phyloP scores from a whole-genome alignment of 2,113 vertebrate species.

The Acanthochromis polyacanthus region DNA sequence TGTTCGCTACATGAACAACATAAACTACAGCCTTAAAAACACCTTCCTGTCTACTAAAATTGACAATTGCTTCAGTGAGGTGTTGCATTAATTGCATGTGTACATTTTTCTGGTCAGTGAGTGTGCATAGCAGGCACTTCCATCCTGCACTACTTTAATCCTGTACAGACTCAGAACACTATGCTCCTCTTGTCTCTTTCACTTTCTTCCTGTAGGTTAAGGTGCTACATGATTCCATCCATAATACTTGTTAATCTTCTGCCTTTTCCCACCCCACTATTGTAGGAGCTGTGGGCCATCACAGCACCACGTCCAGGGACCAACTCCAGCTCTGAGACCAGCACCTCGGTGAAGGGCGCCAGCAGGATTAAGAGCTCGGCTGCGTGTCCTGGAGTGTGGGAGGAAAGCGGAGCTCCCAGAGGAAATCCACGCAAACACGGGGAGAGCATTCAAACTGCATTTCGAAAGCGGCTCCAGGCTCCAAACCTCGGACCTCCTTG shows the following conservation, averaged over 20 bases:
- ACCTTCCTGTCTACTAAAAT: neutral
- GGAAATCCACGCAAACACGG: slow-evolving; percentile 72
- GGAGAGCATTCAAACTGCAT: slow-evolving; percentile 73
- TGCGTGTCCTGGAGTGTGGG: slow-evolving; percentile 68
- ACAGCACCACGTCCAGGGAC: slow-evolving; percentile 70
- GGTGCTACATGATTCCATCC: neutral
- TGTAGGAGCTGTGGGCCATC: slow-evolving; percentile 77
- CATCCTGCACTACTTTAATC: neutral
- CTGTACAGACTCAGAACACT: neutral
- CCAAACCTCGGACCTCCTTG: slow-evolving; percentile 65
- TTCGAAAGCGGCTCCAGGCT: slow-evolving; percentile 65
- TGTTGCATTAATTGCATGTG: neutral
- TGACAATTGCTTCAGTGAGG: neutral
- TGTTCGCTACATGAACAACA: neutral
- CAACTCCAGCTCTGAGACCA: slow-evolving; percentile 71
- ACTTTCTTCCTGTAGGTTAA: slow-evolving; percentile 6
- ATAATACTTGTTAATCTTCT: slow-evolving; percentile 26
- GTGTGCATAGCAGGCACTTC: neutral
- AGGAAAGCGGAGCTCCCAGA: slow-evolving; percentile 55
- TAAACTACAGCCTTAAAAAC: neutral
- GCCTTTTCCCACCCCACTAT: slow-evolving; percentile 24
- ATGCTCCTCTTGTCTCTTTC: neutral
- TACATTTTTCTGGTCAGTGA: neutral
- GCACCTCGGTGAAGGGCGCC: slow-evolving; percentile 50
- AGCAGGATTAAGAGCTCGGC: slow-evolving; percentile 65